Conservation (phyloP, 53 echinoderm and acorn worm genomes). For the Echinarachnius parma region DNA sequence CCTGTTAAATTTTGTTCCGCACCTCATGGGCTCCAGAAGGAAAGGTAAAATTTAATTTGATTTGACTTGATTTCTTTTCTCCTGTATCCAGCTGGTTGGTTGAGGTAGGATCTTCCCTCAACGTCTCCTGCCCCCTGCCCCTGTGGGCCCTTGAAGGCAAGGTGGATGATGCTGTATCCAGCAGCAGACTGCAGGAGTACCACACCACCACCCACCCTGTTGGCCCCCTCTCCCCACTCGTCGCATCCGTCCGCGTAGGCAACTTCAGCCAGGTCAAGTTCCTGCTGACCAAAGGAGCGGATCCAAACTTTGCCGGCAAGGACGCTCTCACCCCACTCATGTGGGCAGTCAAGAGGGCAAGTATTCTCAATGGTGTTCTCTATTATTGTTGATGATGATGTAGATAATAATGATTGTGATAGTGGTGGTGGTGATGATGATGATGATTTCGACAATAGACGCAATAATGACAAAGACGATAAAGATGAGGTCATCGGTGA, state of each 20-base stretch:
- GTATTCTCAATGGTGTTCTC: no score
- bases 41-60: no score
- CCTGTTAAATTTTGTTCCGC: no score
- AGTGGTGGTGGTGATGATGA: no score
- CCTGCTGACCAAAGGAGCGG: conserved; percentile 75
- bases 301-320: conserved; percentile 73
- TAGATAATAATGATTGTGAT: no score
- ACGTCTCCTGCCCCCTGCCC: conserved; percentile 54
- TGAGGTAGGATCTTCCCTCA: conserved; percentile 51
- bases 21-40: no score
- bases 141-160: conserved; percentile 40
- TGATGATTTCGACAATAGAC: no score
- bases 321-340: conserved; percentile 80
- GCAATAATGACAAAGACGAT: no score
- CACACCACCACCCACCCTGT: conserved; percentile 34
- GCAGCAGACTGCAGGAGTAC: conserved; percentile 44
- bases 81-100: conserved; percentile 38
- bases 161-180: conserved; percentile 6
- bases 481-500: no score
- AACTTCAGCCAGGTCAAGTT: conserved; percentile 49
- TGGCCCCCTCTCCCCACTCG: conserved; percentile 48
- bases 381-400: no score
- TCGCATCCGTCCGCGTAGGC: conserved; percentile 32
- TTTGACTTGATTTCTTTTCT: no score
- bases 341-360: conserved; percentile 86